Evolutionary conservation across 2,888 invertebrate species (phyloP).

Genomic region (Tinea trinotella): DNA sequence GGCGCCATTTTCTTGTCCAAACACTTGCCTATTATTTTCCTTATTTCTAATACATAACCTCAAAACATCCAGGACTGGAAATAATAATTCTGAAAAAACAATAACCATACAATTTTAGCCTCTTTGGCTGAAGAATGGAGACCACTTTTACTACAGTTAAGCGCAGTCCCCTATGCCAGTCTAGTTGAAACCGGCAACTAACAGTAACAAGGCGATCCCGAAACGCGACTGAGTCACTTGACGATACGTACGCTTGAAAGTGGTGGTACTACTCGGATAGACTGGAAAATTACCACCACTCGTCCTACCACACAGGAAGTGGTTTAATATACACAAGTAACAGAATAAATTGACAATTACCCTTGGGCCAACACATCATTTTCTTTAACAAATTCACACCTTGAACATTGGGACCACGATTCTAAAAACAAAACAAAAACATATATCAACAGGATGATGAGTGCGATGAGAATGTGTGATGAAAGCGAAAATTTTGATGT

Average conservation of each 20-base stretch:
- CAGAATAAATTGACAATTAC: slow-evolving; percentile 42
- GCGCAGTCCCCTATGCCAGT: too few relatives aligned
- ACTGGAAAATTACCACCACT: background rate
- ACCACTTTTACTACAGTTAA: too few relatives aligned
- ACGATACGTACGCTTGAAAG: background rate
- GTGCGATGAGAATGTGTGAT: too few relatives aligned
- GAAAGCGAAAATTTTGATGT: too few relatives aligned
- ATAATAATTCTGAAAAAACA: slow-evolving; percentile 77
- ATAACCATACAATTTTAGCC: too few relatives aligned
- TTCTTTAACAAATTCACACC: slow-evolving; percentile 72
- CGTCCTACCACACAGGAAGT: background rate
- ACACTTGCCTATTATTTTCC: slow-evolving; percentile 63
- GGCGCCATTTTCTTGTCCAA: slow-evolving; percentile 51
- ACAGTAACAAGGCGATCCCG: too few relatives aligned
- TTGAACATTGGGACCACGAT: slow-evolving; percentile 48
- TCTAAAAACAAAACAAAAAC: slow-evolving; percentile 41
- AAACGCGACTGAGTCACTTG: too few relatives aligned
- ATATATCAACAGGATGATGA: background rate
- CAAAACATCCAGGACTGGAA: slow-evolving; percentile 91
- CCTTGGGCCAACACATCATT: slow-evolving; percentile 81
- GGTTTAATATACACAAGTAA: too few relatives aligned
- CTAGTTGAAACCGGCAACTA: too few relatives aligned
- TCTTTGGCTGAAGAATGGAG: too few relatives aligned
- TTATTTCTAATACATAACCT: slow-evolving; percentile 85
- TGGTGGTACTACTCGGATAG: too few relatives aligned